phyloP scores from a whole-genome alignment of 2,888 invertebrate species.

The Clusia tigrina region DNA sequence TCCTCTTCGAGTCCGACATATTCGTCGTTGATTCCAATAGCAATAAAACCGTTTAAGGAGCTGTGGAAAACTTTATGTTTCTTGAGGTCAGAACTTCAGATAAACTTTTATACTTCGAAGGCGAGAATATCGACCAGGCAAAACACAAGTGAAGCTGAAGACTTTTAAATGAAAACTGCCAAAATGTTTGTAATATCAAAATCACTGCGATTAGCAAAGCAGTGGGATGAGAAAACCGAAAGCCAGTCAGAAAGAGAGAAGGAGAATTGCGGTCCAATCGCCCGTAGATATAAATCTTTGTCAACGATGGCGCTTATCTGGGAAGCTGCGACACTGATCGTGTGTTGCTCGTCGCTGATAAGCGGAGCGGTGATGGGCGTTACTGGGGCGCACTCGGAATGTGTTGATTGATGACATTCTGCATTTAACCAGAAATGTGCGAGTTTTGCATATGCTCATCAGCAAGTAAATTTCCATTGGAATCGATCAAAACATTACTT shows the following conservation, averaged over 20 bases:
- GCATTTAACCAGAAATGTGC: not conserved
- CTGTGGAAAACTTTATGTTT: too few species aligned
- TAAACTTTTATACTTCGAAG: not conserved
- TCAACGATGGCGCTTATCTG: too few species aligned
- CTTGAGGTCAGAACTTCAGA: too few species aligned
- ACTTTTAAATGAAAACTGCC: slow-evolving; percentile 51
- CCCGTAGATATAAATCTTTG: too few species aligned
- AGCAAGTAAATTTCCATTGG: not conserved
- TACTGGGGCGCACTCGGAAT: not conserved
- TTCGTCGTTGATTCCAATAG: too few species aligned
- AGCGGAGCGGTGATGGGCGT: not conserved
- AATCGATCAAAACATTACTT: too few species aligned
- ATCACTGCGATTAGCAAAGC: not conserved
- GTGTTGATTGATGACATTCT: not conserved
- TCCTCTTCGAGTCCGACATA: too few species aligned
- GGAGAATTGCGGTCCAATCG: too few species aligned
- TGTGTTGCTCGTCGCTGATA: not conserved
- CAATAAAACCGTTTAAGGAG: too few species aligned
- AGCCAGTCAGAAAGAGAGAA: not conserved
- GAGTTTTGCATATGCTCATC: not conserved
- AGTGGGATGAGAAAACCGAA: not conserved
- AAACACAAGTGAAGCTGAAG: slow-evolving; percentile 41
- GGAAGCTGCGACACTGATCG: slow-evolving; percentile 21
- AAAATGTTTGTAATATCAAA: slow-evolving; percentile 25
- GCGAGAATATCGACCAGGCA: not conserved